Conservation (phyloP, 2,888 invertebrate genomes). For the Eupithecia insigniata region DNA sequence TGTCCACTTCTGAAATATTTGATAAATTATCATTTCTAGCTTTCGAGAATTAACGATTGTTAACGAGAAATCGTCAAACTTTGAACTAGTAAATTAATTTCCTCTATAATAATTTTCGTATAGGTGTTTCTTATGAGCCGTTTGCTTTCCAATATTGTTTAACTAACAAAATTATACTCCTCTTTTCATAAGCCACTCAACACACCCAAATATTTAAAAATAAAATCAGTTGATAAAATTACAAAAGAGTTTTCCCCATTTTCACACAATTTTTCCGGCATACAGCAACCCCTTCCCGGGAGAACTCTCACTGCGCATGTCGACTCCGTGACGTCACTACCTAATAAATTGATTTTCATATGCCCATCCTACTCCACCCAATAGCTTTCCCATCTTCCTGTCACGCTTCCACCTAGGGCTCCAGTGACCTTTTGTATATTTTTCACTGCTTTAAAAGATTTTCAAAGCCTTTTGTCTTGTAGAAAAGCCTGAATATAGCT, state of each 20-base stretch:
- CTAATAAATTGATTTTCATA: slow-evolving; percentile 85
- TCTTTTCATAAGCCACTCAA: background rate
- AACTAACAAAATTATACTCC: background rate
- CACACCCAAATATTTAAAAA: background rate
- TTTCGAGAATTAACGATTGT: too few species aligned
- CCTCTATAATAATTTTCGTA: background rate
- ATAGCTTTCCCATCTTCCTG: slow-evolving; percentile 45
- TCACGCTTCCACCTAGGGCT: slow-evolving; percentile 72
- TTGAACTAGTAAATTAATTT: background rate
- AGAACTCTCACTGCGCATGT: slow-evolving; percentile 69
- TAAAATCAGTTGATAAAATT: background rate
- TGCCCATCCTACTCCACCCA: slow-evolving; percentile 60
- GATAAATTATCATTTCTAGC: background rate
- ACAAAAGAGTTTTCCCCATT: slow-evolving; percentile 21
- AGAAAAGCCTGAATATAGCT: slow-evolving; percentile 69
- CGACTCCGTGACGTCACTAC: slow-evolving; percentile 80
- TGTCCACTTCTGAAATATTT: background rate
- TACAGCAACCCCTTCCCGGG: slow-evolving; percentile 76
- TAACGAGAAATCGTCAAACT: background rate
- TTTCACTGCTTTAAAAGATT: slow-evolving; percentile 73
- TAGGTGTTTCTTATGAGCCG: background rate
- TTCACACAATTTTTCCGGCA: slow-evolving; percentile 37
- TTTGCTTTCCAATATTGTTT: background rate
- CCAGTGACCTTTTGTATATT: slow-evolving; percentile 80
- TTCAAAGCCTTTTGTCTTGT: slow-evolving; percentile 77